Percentiles rank a stretch among this genome's conserved stretches.
phyloP scores from a whole-genome alignment of 2,797 vertebrate genomes.

The Podargus strigoides region DNA sequence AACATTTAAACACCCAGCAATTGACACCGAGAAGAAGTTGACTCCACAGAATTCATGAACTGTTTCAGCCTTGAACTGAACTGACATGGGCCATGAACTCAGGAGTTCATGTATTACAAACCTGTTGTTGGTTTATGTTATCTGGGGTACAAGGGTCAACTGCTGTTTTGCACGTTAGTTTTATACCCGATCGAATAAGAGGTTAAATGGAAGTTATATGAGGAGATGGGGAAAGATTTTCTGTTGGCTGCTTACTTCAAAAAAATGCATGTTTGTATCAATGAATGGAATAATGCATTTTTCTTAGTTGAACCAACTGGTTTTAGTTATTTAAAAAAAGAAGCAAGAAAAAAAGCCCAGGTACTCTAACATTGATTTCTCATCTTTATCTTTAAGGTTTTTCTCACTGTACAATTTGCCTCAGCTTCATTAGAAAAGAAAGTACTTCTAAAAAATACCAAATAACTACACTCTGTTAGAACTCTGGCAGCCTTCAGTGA shows the following conservation, averaged over 20 bases:
- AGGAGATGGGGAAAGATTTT: background rate
- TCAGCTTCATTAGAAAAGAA: background rate
- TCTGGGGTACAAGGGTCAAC: background rate
- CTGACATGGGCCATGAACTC: rapidly evolving
- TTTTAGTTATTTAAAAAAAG: background rate
- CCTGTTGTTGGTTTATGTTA: background rate
- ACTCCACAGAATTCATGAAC: background rate
- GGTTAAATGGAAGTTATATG: background rate
- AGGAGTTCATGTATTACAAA: background rate
- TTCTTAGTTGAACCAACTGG: background rate
- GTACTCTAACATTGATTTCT: background rate
- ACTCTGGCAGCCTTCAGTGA: slow-evolving; percentile 67
- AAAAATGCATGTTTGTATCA: background rate
- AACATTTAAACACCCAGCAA: background rate
- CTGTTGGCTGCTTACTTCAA: background rate
- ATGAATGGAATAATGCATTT: background rate
- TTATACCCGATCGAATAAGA: background rate
- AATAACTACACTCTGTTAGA: background rate
- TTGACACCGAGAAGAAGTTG: background rate
- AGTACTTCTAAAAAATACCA: background rate
- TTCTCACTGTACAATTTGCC: background rate
- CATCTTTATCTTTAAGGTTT: background rate
- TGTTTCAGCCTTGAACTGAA: background rate
- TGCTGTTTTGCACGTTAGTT: background rate
- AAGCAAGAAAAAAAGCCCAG: rapidly evolving